A percentile compares a stretch with the other conserved stretches of the same genome.
Conservation (phyloP, 2,797 vertebrate genomes). For the Remorina albescens region DNA sequence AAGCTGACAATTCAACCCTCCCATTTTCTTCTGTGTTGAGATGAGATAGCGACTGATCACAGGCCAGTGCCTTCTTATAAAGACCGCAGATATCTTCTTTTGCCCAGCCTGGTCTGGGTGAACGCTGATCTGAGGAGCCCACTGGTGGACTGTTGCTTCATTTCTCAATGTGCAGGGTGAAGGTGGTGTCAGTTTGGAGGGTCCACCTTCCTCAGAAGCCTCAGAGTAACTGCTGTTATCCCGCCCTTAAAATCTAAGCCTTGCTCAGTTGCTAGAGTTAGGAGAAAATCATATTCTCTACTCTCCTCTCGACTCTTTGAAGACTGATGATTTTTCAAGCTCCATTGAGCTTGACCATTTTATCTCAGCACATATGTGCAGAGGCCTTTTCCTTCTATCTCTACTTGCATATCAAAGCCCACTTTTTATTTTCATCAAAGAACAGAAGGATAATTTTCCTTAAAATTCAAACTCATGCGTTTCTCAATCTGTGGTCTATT, state of each 20-base stretch:
- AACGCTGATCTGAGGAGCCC: slow-evolving; percentile 56
- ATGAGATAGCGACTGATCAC: slow-evolving; percentile 50
- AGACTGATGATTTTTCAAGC: slow-evolving; percentile 67
- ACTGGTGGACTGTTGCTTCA: slow-evolving; percentile 42
- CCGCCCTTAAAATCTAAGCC: slow-evolving; percentile 32
- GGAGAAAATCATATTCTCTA: slow-evolving; percentile 39
- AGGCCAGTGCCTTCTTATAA: slow-evolving; percentile 38
- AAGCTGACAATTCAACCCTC: slow-evolving; percentile 39
- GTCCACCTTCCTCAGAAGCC: slow-evolving; percentile 38
- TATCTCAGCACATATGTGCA: slow-evolving; percentile 62
- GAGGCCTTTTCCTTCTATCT: slow-evolving; percentile 51
- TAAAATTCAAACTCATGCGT: slow-evolving; percentile 46
- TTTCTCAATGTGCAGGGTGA: slow-evolving; percentile 39
- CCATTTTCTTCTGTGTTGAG: slow-evolving; percentile 49
- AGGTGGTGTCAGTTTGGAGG: slow-evolving; percentile 51
- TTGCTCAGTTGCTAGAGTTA: slow-evolving; percentile 38
- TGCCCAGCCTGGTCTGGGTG: slow-evolving; percentile 28
- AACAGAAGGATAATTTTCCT: slow-evolving; percentile 55
- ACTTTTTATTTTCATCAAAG: slow-evolving; percentile 74
- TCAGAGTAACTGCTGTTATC: slow-evolving; percentile 55
- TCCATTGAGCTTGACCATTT: slow-evolving; percentile 65
- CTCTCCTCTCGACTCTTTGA: slow-evolving; percentile 69
- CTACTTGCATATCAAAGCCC: slow-evolving; percentile 76
- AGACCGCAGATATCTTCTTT: slow-evolving; percentile 31
- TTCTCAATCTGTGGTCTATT: slow-evolving; percentile 48